Evolutionary conservation across 1,140 invertebrate species (phyloP), one percentile per base, ranked within the genome.

Genomic region (Ectropis grisescens): DNA sequence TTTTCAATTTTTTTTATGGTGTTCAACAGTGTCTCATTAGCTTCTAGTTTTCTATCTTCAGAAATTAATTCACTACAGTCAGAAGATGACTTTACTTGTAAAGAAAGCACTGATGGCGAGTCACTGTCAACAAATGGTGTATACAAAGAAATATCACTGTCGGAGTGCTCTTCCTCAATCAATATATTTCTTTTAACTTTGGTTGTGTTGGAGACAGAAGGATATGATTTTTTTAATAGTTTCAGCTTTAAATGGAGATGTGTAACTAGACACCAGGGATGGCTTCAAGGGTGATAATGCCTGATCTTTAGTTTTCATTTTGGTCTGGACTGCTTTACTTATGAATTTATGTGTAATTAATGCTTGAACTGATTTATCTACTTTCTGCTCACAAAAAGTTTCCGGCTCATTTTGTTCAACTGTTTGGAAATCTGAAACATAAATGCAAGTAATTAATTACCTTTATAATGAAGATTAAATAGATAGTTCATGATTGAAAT

Each of bases 31-130:
- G n/a, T n/a, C n/a, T n/a, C n/a, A n/a, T n/a, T n/a, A n/a, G n/a
- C n/a, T n/a, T n/a, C n/a, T n/a, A n/a, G n/a, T n/a, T n/a, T n/a
- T n/a, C n/a, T n/a, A n/a, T n/a, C n/a, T n/a, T n/a, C 37, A 31
- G 33, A 30, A 25, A 44, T 36, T 13, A 49, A 37, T 29, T 48
- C 40, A 15, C 45, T 42, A 23, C 46, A 48, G 33, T 48, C 46
- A n/a, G 46, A 43, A 25, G 36, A 23, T 30, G 33, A 43, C 22
- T 34, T 41, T n/a, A 37, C 23, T 41, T n/a, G n/a, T n/a, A n/a
- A n/a, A n/a, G n/a, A n/a, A n/a, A n/a, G n/a, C n/a, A n/a, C n/a
- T n/a, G n/a, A n/a, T n/a, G n/a, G n/a, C n/a, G n/a, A n/a, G n/a
- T n/a, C n/a, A n/a, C n/a, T n/a, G n/a, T n/a, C n/a, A n/a, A n/a